Evolutionary conservation across 2,888 invertebrate genomes (phyloP).

Genomic region (Embidobia sp.): DNA sequence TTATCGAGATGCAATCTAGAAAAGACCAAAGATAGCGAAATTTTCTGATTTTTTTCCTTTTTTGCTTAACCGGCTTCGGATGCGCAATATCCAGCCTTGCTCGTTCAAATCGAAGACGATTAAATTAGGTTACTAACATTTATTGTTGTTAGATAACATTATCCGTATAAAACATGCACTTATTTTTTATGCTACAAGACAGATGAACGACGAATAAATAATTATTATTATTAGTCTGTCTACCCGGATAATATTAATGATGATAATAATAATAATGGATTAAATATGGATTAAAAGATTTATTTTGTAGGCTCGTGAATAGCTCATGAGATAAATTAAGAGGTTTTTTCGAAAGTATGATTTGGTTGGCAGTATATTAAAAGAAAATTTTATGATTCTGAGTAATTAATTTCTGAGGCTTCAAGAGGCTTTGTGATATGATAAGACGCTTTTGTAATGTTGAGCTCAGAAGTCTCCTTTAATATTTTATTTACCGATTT

Average conservation of each 20-base stretch:
- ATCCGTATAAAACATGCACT: too few relatives aligned
- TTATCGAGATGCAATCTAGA: conserved; percentile 30
- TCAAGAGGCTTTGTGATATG: too few relatives aligned
- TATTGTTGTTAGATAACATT: too few relatives aligned
- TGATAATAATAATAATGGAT: too few relatives aligned
- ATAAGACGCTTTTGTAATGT: too few relatives aligned
- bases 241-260: conserved; percentile 7
- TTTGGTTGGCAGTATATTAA: too few relatives aligned
- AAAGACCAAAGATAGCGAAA: conserved; percentile 22
- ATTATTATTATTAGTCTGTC: too few relatives aligned
- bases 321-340: conserved; percentile 3
- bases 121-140: conserved; percentile 15
- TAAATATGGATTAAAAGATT: conserved; percentile 24
- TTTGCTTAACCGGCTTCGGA: conserved; percentile 6
- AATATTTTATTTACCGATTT: too few relatives aligned
- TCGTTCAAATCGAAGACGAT: conserved; percentile 9
- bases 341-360: too few relatives aligned
- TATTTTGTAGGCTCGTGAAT: conserved; percentile 10
- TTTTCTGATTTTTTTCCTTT: conserved; percentile 26
- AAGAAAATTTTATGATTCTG: neutral
- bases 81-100: conserved; percentile 6
- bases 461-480: too few relatives aligned
- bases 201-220: too few relatives aligned
- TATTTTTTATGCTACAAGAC: conserved; percentile 12
- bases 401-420: conserved; percentile 6